A percentile compares a stretch with the other conserved stretches of the same genome.
phyloP scores from a whole-genome alignment of 2,888 invertebrate species.

The Odontothrips loti region DNA sequence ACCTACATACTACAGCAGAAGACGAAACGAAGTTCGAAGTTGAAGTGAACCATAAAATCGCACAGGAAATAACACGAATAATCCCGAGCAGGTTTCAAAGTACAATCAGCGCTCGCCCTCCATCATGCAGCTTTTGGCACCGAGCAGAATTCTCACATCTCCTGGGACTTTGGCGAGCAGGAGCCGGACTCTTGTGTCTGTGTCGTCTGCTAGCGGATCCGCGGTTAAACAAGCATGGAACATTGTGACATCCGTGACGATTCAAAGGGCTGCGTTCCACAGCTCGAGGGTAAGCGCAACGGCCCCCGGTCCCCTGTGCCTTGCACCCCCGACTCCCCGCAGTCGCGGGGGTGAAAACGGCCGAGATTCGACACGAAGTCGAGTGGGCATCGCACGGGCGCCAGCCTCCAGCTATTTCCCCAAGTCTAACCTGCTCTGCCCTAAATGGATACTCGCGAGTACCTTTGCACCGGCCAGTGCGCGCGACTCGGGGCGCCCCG shows the following conservation, averaged over 20 bases:
- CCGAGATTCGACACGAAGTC: no score
- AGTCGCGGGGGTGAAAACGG: no score
- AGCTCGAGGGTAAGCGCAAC: neutral
- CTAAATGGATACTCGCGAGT: no score
- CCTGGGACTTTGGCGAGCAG: neutral
- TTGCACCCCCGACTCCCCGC: no score
- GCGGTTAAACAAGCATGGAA: neutral
- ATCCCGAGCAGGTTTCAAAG: no score
- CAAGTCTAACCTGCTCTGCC: no score
- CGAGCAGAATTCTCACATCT: neutral
- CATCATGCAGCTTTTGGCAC: neutral
- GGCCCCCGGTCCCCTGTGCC: no score
- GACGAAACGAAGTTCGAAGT: slow-evolving; percentile 18
- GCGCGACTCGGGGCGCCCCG: no score
- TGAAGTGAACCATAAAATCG: slow-evolving; percentile 13
- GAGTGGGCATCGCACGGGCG: no score
- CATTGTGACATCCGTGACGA: neutral
- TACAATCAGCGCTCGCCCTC: no score
- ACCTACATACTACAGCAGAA: neutral
- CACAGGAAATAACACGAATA: neutral
- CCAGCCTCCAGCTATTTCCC: no score
- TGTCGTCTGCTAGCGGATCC: slow-evolving; percentile 17
- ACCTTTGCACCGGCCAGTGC: no score
- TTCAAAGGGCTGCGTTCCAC: neutral
- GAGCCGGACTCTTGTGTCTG: slow-evolving; percentile 2